A percentile compares a stretch with the other conserved stretches of the same genome.
phyloP scores from a whole-genome alignment of 2,113 vertebrate species.

The Pterocles burchelli region DNA sequence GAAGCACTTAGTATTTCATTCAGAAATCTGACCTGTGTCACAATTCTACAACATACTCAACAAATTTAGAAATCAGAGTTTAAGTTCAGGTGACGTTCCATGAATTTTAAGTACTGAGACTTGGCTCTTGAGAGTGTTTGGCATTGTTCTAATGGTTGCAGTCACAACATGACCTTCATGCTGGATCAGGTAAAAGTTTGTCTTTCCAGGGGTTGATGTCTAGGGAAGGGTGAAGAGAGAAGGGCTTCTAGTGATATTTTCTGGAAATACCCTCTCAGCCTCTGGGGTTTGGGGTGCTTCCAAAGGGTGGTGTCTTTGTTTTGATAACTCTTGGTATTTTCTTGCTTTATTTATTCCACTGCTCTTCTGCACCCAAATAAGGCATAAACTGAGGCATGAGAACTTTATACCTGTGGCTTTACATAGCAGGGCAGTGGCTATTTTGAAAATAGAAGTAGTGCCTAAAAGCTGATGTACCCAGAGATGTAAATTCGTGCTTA shows the following conservation, averaged over 20 bases:
- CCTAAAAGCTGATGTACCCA: not conserved
- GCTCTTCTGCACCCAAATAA: not conserved
- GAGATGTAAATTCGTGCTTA: not conserved
- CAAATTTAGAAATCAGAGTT: not conserved
- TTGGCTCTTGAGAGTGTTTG: not conserved
- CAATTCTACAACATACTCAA: not conserved
- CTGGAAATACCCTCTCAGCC: not conserved
- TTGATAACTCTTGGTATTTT: not conserved
- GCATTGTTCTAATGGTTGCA: not conserved
- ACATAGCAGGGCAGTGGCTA: not conserved
- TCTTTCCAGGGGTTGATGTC: not conserved
- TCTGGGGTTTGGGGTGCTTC: not conserved
- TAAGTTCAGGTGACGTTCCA: not conserved
- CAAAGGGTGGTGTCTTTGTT: not conserved
- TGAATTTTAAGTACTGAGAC: not conserved
- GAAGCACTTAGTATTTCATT: not conserved
- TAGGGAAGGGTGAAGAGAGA: not conserved
- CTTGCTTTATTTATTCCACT: not conserved
- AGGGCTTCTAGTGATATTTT: not conserved
- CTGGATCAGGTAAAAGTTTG: not conserved
- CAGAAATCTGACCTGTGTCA: not conserved
- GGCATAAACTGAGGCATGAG: not conserved
- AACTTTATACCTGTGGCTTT: not conserved
- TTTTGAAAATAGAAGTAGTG: not conserved
- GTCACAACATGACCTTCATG: not conserved